Evolutionary conservation across 2,113 vertebrate species (phyloP).

Genomic region (Eurypyga helias): DNA sequence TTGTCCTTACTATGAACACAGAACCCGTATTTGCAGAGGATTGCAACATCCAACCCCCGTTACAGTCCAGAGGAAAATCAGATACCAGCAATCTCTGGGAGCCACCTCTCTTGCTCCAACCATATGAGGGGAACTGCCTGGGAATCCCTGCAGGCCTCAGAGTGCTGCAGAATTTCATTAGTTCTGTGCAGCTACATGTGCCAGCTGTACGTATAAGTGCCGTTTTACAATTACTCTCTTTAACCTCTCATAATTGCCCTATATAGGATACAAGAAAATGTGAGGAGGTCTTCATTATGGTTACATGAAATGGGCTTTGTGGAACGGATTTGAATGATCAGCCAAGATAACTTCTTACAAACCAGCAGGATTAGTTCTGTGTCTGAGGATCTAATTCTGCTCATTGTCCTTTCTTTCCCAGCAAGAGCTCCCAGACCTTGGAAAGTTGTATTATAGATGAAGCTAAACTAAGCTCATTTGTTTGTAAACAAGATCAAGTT

Average conservation of each 20-base stretch:
- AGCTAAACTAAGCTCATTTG: neutral
- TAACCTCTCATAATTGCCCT: neutral
- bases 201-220: neutral
- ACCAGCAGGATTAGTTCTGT: neutral
- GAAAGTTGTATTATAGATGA: neutral
- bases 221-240: neutral
- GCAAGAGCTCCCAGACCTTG: neutral
- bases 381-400: neutral
- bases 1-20: neutral
- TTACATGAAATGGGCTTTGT: neutral
- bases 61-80: neutral
- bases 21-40: neutral
- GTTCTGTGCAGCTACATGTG: neutral
- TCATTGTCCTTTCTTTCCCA: neutral
- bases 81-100: neutral
- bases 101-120: fast-evolving
- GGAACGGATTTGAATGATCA: neutral
- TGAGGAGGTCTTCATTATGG: neutral
- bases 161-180: neutral
- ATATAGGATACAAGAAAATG: neutral
- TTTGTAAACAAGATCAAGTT: neutral
- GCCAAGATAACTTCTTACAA: neutral
- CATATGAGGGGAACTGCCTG: neutral
- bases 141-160: neutral
- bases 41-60: neutral